A percentile compares a stretch with the other conserved stretches of the same genome.
phyloP scores from a whole-genome alignment of 2,113 vertebrate genomes.

The Colossoma macropomum region DNA sequence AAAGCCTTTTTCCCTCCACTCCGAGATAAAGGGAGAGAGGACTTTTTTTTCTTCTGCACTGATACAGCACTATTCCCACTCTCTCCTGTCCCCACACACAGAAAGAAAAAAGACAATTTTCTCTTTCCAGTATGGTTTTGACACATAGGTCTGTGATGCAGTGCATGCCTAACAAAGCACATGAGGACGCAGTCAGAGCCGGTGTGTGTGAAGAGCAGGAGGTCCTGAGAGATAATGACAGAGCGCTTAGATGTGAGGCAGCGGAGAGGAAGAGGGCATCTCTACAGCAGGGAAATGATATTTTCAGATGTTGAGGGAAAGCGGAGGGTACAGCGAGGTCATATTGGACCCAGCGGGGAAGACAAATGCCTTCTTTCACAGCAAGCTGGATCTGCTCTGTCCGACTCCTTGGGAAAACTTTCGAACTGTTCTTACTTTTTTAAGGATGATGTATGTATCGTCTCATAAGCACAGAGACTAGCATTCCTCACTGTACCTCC shows the following conservation, averaged over 20 bases:
- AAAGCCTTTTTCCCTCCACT: slow-evolving; percentile 35
- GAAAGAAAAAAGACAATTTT: slow-evolving; percentile 15
- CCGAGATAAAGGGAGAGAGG: slow-evolving; percentile 22
- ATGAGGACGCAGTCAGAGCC: background rate
- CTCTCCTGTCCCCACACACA: background rate
- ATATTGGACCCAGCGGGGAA: slow-evolving; percentile 16
- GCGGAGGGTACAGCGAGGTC: slow-evolving; percentile 22
- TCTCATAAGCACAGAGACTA: too few relatives aligned
- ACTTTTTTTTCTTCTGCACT: background rate
- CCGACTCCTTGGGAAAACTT: background rate
- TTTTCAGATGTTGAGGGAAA: slow-evolving; percentile 37
- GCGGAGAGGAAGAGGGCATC: slow-evolving; percentile 33
- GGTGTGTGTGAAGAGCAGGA: background rate
- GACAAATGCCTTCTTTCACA: slow-evolving; percentile 33
- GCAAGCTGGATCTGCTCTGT: slow-evolving; percentile 18
- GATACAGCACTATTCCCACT: slow-evolving; percentile 8
- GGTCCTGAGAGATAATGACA: background rate
- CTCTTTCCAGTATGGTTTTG: slow-evolving; percentile 15
- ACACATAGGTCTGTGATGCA: slow-evolving; percentile 27
- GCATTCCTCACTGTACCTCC: background rate
- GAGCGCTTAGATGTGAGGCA: slow-evolving; percentile 22
- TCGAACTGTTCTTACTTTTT: background rate
- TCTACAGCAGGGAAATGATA: slow-evolving; percentile 27
- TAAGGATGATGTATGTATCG: background rate
- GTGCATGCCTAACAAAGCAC: slow-evolving; percentile 8